Base-by-base conservation (phyloP, 2,797 vertebrate genomes). In the Anguilla pacifica region DNA sequence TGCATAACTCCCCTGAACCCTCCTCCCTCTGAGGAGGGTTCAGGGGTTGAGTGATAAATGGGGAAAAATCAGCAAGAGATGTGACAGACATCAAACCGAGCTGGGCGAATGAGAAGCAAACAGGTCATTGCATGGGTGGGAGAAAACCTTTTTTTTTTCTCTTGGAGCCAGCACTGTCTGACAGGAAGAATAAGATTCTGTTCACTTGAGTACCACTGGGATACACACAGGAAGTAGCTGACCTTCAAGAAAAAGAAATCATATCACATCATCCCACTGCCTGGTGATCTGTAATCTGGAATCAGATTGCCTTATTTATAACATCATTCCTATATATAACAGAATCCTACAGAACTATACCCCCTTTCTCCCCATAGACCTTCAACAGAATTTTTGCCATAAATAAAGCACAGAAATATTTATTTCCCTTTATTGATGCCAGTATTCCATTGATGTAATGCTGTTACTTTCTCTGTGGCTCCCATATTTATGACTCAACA, bases 291-390 rank as follows among this genome's bases (percentile, higher is more conserved):
- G 83, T 43, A n/a, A 70, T 83, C 83, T 43, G 64, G 84, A 64
- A 85, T 89, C 22, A 82, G 22, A 81, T 51, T 59, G 19, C 39
- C 39, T 31, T 5, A 43, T 85, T 57, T 35, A 6, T 19, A 59
- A 87, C 83, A 74, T 17, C 13, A 87, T 86, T 67, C 77, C 74
- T 74, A 67, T 17, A 74, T 85, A 74, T 43, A 74, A 81, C 82
- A 49, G 46, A 70, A 31, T 39, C 39, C 6, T 64, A 55, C 53
- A 53, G 25, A 46, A 85, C 22, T 25, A 1, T 13, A 85, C 85
- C 86, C n/a, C 77, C 28, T 51, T 81, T 28, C 17, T 31, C 0
- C 64, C 49, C 87, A 53, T 35, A 25, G 49, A 83, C 2, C 6
- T 0, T 85, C 74, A 70, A 61, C 81, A 61, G 35, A 72, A 86